Evolutionary conservation across 2,797 vertebrate genomes (phyloP), one percentile per base, ranked within the genome.

Genomic region (Macropodus opercularis): DNA sequence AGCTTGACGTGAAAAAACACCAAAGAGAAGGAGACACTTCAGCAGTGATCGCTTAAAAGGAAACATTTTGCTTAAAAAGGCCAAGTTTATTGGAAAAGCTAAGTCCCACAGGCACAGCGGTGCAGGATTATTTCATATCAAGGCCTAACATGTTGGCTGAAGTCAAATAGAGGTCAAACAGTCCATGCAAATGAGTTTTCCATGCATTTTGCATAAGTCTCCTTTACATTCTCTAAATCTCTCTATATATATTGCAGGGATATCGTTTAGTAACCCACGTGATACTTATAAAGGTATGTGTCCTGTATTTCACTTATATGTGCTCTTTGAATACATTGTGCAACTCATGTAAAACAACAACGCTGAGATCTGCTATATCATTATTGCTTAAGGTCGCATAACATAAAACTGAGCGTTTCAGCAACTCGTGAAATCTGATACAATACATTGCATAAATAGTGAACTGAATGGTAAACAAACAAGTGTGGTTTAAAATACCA

Each of bases 371-470:
- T 68, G 60, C 53, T 52, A 62, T 35, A 63, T 71, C 19, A 40
- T 85, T 91, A 90, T 91, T 91, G 89, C 88, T 86, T 82, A 43
- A n/a, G 35, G 57, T 72, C 65, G 70, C 72, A 21, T 46, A 82
- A 78, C 64, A 58, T 54, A 51, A 69, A 79, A 73, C 50, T 19
- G 27, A 8, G 52, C 61, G 47, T 49, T 17, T 51, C 2, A 48
- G 55, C 41, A 58, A 54, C 52, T 58, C 3, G 10, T 81, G 61
- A 68, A 72, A 80, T 75, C 43, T 15, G 48, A 73, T 76, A 50
- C 59, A 58, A 57, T 61, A 50, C 59, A 34, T 77, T 82, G 82
- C 80, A 85, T 83, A 71, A 83, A 78, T 53, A 80, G 63, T 55
- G 17, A 71, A 73, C 61, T 65, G 39, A 83, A 73, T 74, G n/a